Evolutionary conservation across 2,113 vertebrate species (phyloP).

Genomic region (Archocentrus centrarchus): DNA sequence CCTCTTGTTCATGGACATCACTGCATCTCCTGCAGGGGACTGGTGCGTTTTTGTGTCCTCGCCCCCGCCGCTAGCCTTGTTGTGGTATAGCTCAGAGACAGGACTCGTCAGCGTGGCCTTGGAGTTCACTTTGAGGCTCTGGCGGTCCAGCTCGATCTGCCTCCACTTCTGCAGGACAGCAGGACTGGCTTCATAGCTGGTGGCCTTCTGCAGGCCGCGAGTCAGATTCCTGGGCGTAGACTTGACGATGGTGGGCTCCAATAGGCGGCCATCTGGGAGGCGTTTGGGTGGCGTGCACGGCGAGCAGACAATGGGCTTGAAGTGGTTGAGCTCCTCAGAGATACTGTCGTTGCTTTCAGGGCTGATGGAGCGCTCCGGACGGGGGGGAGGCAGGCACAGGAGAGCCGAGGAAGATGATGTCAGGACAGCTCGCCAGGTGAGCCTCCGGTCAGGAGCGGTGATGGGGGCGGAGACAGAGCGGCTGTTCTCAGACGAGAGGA

Average conservation of each 20-base stretch:
- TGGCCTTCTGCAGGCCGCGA: slow-evolving; percentile 88
- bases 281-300: slow-evolving; percentile 95
- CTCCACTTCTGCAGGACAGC: slow-evolving; percentile 93
- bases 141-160: slow-evolving; percentile 93
- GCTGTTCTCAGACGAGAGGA: slow-evolving; percentile 91
- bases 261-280: slow-evolving; percentile 88
- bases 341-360: slow-evolving; percentile 99
- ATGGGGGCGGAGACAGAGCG: slow-evolving; percentile 90
- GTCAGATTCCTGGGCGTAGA: slow-evolving; percentile 94
- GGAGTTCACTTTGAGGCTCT: slow-evolving; percentile 86
- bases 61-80: background rate
- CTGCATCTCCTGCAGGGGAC: slow-evolving; percentile 3
- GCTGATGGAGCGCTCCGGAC: slow-evolving; percentile 89
- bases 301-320: slow-evolving; percentile 97
- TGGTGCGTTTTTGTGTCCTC: background rate
- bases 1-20: slow-evolving; percentile 61
- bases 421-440: slow-evolving; percentile 76
- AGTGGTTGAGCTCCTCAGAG: slow-evolving; percentile 97
- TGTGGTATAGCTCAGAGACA: slow-evolving; percentile 48
- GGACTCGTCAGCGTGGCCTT: slow-evolving; percentile 90
- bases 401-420: slow-evolving; percentile 43
- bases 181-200: slow-evolving; percentile 92
- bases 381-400: slow-evolving; percentile 60
- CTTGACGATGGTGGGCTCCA: slow-evolving; percentile 92
- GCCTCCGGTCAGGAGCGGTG: slow-evolving; percentile 79